phyloP scores from a whole-genome alignment of 2,797 vertebrate species.

The Merluccius polli region DNA sequence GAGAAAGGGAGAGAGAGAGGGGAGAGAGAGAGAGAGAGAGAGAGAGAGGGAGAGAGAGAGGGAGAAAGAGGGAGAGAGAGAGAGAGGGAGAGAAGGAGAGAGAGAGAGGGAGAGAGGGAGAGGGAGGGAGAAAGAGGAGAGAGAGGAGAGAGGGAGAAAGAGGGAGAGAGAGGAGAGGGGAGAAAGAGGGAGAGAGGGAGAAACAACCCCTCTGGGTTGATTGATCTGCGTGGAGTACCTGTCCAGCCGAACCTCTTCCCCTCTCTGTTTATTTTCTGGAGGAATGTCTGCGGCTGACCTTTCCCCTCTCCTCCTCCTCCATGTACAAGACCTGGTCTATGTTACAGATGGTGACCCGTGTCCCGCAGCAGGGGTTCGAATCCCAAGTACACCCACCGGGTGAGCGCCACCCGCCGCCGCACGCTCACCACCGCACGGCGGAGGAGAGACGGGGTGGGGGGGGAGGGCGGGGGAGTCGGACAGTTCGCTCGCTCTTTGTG shows the following conservation, averaged over 20 bases:
- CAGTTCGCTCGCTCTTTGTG: constrained; percentile 27
- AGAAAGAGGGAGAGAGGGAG: background rate
- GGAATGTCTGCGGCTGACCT: constrained; percentile 66
- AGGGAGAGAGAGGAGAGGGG: too few species aligned
- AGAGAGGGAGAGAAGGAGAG: too few species aligned
- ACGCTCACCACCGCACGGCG: background rate
- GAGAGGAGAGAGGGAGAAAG: too few species aligned
- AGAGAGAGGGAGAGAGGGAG: too few species aligned
- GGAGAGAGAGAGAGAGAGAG: too few species aligned
- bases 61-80: background rate
- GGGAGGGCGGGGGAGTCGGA: too few species aligned
- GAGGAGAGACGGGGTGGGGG: constrained; percentile 32
- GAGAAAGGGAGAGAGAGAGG: too few species aligned
- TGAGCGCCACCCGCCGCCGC: background rate
- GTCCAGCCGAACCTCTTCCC: constrained; percentile 58
- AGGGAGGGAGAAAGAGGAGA: too few species aligned
- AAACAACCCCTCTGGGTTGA: background rate
- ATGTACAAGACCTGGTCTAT: constrained; percentile 69
- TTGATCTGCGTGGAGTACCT: constrained; percentile 56
- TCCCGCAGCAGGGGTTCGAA: constrained; percentile 46
- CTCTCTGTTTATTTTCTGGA: constrained; percentile 73
- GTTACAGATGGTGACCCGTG: constrained; percentile 68
- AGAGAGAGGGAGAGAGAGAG: constrained; percentile 45
- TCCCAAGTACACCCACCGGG: constrained; percentile 63
- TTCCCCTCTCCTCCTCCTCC: constrained; percentile 64